phyloP scores from a whole-genome alignment of 2,888 invertebrate genomes.

The Athalia circularis region DNA sequence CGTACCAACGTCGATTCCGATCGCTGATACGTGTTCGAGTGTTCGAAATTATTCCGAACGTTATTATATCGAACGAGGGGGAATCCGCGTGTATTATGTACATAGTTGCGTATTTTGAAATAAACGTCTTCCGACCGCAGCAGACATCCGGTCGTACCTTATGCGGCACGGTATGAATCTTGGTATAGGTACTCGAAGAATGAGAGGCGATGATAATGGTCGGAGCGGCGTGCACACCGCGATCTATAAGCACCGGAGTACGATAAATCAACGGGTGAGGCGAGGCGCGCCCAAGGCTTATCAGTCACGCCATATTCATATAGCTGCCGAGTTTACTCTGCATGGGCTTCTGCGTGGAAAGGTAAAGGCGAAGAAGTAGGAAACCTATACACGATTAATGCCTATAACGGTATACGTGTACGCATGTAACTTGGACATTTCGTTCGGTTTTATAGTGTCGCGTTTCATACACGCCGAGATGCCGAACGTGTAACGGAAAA shows the following conservation, averaged over 20 bases:
- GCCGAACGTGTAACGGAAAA: no score
- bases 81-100: not conserved
- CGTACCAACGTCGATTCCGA: not conserved
- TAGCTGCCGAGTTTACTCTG: slow-evolving; percentile 51
- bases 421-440: no score
- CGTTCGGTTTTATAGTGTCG: no score
- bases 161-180: not conserved
- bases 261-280: slow-evolving; percentile 56
- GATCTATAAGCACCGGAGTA: slow-evolving; percentile 52
- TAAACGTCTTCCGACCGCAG: slow-evolving; percentile 3
- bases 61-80: not conserved
- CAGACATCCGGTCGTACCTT: slow-evolving; percentile 20
- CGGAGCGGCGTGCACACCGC: slow-evolving; percentile 49
- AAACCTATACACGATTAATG: no score
- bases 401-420: no score
- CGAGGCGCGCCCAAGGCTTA: slow-evolving; percentile 55
- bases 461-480: no score
- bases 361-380: no score
- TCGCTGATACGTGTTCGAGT: not conserved
- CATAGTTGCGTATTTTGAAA: not conserved
- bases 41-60: no score
- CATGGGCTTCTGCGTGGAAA: slow-evolving; percentile 12
- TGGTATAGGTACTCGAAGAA: not conserved
- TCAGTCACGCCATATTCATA: slow-evolving; percentile 59
- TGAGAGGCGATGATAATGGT: slow-evolving; percentile 50